These are phyloP conservation scores for Myotis yumanensis DNA, from an alignment of 2,113 vertebrate genomes.

Conservation along the genomic window DNA sequence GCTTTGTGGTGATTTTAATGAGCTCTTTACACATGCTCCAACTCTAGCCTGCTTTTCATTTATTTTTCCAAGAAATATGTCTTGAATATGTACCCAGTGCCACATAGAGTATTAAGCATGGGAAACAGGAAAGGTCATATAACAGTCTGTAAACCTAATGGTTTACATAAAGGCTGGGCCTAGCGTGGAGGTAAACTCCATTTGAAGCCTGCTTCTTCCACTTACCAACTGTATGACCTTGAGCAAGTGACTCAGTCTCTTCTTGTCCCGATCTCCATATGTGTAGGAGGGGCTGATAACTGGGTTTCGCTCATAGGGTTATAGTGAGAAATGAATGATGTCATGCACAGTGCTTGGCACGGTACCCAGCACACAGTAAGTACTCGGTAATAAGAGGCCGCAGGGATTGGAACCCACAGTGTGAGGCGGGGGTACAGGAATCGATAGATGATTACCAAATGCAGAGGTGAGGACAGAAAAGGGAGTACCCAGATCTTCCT, in stretches of 20 bases:
- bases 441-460: background rate
- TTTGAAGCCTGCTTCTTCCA: background rate
- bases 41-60: background rate
- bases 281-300: background rate
- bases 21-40: background rate
- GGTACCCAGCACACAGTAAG: background rate
- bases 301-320: background rate
- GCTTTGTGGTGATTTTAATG: background rate
- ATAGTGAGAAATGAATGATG: background rate
- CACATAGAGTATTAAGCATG: background rate
- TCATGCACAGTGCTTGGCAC: background rate
- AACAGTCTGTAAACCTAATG: background rate
- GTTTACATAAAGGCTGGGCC: background rate
- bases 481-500: background rate
- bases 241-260: constrained; percentile 31
- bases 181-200: background rate
- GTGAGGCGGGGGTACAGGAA: background rate
- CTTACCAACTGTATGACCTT: constrained; percentile 22
- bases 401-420: background rate
- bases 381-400: background rate
- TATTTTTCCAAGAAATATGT: background rate
- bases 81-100: background rate
- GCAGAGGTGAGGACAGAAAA: background rate
- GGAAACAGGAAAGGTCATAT: background rate
- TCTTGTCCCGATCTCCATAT: background rate